phyloP scores from a whole-genome alignment of 2,113 vertebrate genomes.

The Chamaea fasciata region DNA sequence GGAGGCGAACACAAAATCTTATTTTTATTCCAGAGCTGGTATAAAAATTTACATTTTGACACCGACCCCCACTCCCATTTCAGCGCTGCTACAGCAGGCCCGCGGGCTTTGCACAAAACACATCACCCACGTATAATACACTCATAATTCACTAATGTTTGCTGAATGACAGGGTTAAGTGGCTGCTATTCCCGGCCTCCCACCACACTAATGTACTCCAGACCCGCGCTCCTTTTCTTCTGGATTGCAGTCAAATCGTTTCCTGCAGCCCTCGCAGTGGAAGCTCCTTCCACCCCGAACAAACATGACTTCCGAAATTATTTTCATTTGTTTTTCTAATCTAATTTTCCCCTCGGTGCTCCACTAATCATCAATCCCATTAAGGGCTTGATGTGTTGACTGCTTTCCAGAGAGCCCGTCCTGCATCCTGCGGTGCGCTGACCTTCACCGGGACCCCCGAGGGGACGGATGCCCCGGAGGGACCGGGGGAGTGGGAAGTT shows the following conservation, averaged over 20 bases:
- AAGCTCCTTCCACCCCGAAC: slow-evolving; percentile 13
- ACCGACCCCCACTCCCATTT: not conserved
- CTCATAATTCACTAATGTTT: slow-evolving; percentile 68
- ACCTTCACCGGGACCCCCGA: not conserved
- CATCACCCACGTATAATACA: slow-evolving; percentile 27
- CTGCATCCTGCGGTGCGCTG: rapidly evolving
- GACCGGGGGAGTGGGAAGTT: rapidly evolving
- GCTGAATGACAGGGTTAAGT: slow-evolving; percentile 70
- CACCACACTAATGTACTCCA: slow-evolving; percentile 63
- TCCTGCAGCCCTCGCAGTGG: slow-evolving; percentile 21
- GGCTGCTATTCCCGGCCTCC: slow-evolving; percentile 62
- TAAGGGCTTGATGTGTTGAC: slow-evolving; percentile 3
- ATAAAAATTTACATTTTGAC: slow-evolving; percentile 53
- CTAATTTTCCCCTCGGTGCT: slow-evolving; percentile 57
- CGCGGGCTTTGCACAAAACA: not conserved
- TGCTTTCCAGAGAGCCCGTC: not conserved
- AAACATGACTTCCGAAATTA: slow-evolving; percentile 25
- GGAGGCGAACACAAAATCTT: slow-evolving; percentile 37
- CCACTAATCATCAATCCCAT: slow-evolving; percentile 36
- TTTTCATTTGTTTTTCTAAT: slow-evolving; percentile 61
- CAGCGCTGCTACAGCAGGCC: not conserved
- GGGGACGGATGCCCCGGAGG: not conserved
- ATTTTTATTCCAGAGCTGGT: slow-evolving; percentile 13
- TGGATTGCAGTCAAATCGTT: slow-evolving; percentile 53
- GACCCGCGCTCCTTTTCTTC: slow-evolving; percentile 26